A percentile compares a stretch with the other conserved stretches of the same genome.
These are phyloP conservation scores for Synanthedon formicaeformis DNA, from an alignment of 2,888 invertebrate genomes.

Conservation along the genomic window DNA sequence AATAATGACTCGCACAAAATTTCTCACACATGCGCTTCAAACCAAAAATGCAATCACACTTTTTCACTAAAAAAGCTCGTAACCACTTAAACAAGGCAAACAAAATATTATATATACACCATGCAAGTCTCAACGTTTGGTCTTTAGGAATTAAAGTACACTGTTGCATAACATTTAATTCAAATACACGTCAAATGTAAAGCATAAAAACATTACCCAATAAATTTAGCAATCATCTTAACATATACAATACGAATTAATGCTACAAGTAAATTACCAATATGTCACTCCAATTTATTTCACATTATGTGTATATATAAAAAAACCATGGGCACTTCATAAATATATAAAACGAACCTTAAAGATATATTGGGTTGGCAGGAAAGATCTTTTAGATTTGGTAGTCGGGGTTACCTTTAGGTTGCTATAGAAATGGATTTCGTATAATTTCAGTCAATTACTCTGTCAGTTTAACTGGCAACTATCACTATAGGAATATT, in stretches of 20 bases:
- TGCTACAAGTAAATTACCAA: slow-evolving; percentile 15
- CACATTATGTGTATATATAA: background rate
- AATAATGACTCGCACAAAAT: slow-evolving; percentile 25
- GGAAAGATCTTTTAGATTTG: no score
- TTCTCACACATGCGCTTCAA: slow-evolving; percentile 67
- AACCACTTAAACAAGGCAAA: slow-evolving; percentile 41
- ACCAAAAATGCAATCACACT: slow-evolving; percentile 44
- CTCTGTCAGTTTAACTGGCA: no score
- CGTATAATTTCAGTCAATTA: no score
- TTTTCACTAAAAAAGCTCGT: slow-evolving; percentile 36
- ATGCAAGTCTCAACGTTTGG: slow-evolving; percentile 68
- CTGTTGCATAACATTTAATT: slow-evolving; percentile 27
- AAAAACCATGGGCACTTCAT: background rate
- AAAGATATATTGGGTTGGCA: slow-evolving; percentile 17
- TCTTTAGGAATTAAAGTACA: slow-evolving; percentile 62
- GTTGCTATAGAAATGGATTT: no score
- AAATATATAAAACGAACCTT: slow-evolving; percentile 1
- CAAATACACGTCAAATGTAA: slow-evolving; percentile 10
- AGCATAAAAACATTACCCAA: slow-evolving; percentile 54
- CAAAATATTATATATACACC: slow-evolving; percentile 35
- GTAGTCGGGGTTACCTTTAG: no score
- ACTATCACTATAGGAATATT: no score
- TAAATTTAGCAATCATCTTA: slow-evolving; percentile 66
- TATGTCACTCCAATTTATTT: slow-evolving; percentile 43
- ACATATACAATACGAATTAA: slow-evolving; percentile 21